A percentile compares a stretch with the other conserved stretches of the same genome.
phyloP scores from a whole-genome alignment of 2,797 vertebrate genomes.

The Neosalanx taihuensis region DNA sequence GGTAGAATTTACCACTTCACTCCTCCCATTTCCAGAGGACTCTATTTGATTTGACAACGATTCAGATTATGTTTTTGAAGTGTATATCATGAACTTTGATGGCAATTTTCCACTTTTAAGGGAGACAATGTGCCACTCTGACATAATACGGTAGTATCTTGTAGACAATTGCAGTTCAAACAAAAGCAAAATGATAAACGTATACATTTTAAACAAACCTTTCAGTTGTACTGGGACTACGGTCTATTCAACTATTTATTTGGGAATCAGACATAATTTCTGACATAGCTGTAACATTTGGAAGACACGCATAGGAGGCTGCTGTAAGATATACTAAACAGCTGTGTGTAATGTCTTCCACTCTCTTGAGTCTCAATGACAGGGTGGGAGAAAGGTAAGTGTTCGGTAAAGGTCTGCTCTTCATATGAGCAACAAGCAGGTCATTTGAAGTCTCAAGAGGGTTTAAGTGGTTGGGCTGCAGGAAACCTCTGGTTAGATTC shows the following conservation, averaged over 20 bases:
- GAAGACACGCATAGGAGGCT: neutral
- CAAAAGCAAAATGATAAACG: too few relatives aligned
- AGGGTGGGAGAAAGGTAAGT: constrained; percentile 25
- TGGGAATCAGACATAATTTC: neutral
- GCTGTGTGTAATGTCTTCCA: neutral
- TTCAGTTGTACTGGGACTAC: neutral
- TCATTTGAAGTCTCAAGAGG: constrained; percentile 50
- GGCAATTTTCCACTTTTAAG: neutral
- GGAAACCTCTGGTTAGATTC: constrained; percentile 23
- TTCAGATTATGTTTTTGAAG: neutral
- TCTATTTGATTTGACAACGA: neutral
- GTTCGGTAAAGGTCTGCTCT: constrained; percentile 29
- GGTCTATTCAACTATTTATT: neutral
- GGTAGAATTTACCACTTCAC: constrained; percentile 17
- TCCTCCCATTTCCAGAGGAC: constrained; percentile 1
- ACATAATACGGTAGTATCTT: neutral
- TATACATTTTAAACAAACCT: neutral
- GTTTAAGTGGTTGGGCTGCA: constrained; percentile 42
- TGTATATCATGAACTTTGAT: neutral
- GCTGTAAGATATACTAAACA: too few relatives aligned
- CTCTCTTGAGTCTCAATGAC: constrained; percentile 8
- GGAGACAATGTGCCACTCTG: neutral
- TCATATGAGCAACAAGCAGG: constrained; percentile 40
- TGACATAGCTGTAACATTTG: neutral
- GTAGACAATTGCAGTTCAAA: neutral